Base-by-base conservation (phyloP, 2,797 vertebrate genomes). In the Falco naumanni region DNA sequence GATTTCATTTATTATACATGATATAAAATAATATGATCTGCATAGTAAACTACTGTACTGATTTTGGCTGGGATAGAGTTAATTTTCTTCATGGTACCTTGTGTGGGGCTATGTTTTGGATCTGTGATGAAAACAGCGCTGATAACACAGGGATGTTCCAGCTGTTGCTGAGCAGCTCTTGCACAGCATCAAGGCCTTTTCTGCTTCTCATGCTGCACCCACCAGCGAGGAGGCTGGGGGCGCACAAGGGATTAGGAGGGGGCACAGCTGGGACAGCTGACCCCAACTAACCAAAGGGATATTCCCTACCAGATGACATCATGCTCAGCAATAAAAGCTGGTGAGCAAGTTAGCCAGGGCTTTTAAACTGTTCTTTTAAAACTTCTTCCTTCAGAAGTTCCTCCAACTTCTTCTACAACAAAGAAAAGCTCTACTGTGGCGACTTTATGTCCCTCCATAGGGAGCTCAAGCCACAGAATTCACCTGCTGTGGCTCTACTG, bases 281-380 rank as follows among this genome's bases (percentile, higher is more conserved):
- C 31, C 69, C 61, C 65, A 81, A 1, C 1, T 53, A 69, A 65
- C 45, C 72, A 61, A 43, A 84, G 17, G 4, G 34, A 70, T 50
- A 18, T 43, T 47, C 20, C 47, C 7, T 6, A 83, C 19, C 14
- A 8, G 14, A 53, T 8, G 31, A 72, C 39, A 54, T n/a, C 0
- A 0, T 41, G 20, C 26, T 65, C 31, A 59, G 53, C 33, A 66
- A 51, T 56, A 78, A 75, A 93, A 91, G 6, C 39, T 29, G 5
- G 3, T 19, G 4, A 90, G 21, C 10, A 70, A 66, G 51, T 54
- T 24, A 89, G 25, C 13, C 65, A 78, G 29, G 5, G 57, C 18
- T 57, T 65, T 91, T 33, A 47, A 95, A 77, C 15, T 47, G 24
- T 53, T 86, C 21, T 84, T 86, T 92, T 24, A 76, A 78, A 84